These are phyloP conservation scores for Sciurus carolinensis DNA, from an alignment of 2,797 vertebrate species.

Conservation along the genomic window DNA sequence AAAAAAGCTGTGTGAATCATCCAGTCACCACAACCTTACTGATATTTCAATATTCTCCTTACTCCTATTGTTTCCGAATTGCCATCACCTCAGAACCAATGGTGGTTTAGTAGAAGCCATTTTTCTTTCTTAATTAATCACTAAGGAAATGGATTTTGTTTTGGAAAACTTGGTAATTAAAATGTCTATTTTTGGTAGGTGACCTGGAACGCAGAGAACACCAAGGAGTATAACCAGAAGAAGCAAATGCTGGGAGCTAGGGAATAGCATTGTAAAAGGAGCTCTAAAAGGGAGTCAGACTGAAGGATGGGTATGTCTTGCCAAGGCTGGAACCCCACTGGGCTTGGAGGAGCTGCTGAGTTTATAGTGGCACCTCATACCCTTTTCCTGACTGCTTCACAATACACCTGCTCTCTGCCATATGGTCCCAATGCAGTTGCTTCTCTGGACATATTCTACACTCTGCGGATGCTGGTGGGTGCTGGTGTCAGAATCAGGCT, in stretches of 20 bases:
- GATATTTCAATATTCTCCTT: not conserved
- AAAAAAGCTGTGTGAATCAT: not conserved
- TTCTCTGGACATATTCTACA: not conserved
- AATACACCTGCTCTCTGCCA: not conserved
- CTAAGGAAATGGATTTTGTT: not conserved
- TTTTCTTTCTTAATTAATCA: not conserved
- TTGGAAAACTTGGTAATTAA: not conserved
- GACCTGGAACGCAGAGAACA: not conserved
- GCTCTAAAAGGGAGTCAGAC: not conserved
- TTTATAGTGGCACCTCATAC: not conserved
- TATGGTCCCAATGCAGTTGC: fast-evolving
- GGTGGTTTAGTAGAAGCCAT: not conserved
- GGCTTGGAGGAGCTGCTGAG: not conserved
- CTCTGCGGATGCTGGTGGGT: not conserved
- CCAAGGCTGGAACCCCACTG: not conserved
- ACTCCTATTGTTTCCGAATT: not conserved
- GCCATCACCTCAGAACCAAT: not conserved
- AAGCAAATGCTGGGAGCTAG: not conserved
- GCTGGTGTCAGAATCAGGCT: not conserved
- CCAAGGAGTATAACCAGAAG: not conserved
- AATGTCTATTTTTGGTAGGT: not conserved
- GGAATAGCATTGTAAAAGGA: fast-evolving
- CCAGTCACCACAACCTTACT: not conserved
- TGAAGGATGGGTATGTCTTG: not conserved
- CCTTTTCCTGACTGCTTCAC: not conserved